Evolutionary conservation across 2,113 vertebrate genomes (phyloP), one percentile per base, ranked within the genome.

Genomic region (Oreochromis aureus): DNA sequence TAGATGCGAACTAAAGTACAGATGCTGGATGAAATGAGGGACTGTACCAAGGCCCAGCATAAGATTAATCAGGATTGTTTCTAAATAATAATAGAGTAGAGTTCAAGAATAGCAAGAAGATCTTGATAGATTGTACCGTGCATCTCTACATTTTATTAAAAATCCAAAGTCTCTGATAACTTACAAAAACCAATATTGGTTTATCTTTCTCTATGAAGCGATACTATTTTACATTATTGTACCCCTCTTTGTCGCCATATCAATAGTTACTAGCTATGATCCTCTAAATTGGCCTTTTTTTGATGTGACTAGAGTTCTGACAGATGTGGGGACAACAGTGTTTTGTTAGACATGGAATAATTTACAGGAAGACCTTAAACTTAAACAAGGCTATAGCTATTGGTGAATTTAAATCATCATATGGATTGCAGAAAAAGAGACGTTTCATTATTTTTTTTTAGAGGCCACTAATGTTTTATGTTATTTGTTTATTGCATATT

Each of bases 361-460:
- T 39, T 66, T 39, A 22, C 61, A 66, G 61, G 61, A 39, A 66
- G 11, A 39, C 4, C 34, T 63, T 39, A 41, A 69, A 69, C 4
- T 15, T 69, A 41, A 69, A 69, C 3, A 5, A 41, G 1, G 19
- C 34, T 69, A 8, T 15, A 69, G 19, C 63, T 69, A 41, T 69
- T 69, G 34, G 63, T 41, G 19, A 22, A 69, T 69, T 69, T 41
- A 69, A 69, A 69, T 39, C 12, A 69, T 1, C 19, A 41, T 69
- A 69, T 66, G 34, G 34, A 69, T 5, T 39, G 34, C 61, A 69
- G 34, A 13, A 22, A 69, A 69, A 11, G 61, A 39, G 19, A 39
- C 6, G 0, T 19, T 4, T 7, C 1, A 63, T 63, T 6, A 4
- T 30, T 34, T 10, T 6, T 24, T 34, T 63, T 11, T 4, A 19